These are phyloP conservation scores for Agonopterix subpropinquella DNA, from an alignment of 2,888 invertebrate genomes.

Conservation along the genomic window DNA sequence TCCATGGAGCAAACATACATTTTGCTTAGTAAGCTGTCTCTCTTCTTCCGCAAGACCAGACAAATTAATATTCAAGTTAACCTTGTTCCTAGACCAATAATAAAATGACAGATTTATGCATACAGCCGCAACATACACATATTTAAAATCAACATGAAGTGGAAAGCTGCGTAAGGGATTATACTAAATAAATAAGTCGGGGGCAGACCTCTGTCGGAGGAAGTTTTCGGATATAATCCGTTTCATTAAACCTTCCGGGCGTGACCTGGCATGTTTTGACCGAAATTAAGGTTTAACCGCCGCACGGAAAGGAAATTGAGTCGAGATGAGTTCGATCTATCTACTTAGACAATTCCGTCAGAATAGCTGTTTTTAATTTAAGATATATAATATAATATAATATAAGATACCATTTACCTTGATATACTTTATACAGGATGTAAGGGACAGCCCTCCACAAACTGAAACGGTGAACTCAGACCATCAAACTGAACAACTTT, in stretches of 20 bases:
- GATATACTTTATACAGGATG: no score
- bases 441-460: no score
- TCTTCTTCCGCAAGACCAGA: no score
- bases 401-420: no score
- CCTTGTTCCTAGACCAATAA: background rate
- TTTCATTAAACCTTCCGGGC: conserved; percentile 22
- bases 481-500: no score
- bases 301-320: background rate
- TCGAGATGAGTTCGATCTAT: background rate
- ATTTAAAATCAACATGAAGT: conserved; percentile 20
- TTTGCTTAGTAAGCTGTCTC: no score
- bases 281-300: conserved; percentile 9
- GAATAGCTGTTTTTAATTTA: no score
- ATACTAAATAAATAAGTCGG: conserved; percentile 34
- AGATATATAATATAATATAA: no score
- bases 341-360: no score
- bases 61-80: background rate
- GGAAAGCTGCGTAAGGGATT: conserved; percentile 35
- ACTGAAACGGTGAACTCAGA: no score
- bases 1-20: no score
- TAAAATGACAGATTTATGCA: conserved; percentile 2
- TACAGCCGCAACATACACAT: conserved; percentile 12
- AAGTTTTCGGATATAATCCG: conserved; percentile 18
- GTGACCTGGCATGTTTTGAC: conserved; percentile 23
- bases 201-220: conserved; percentile 5